phyloP scores from a whole-genome alignment of 2,888 invertebrate species.

The Leptura quadrifasciata region DNA sequence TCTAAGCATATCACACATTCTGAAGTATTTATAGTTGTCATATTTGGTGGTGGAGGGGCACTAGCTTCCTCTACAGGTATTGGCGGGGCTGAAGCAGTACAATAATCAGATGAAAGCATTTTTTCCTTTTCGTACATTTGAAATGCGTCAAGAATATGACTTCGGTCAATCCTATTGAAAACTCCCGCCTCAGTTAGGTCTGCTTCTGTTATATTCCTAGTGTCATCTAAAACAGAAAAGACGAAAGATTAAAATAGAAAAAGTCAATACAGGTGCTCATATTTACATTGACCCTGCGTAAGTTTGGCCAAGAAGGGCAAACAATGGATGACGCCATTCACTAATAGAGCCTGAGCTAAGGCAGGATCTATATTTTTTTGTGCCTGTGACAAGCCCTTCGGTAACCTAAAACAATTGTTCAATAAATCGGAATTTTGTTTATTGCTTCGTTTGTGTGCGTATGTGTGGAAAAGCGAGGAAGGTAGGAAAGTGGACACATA shows the following conservation, averaged over 20 bases:
- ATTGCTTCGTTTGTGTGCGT: no score
- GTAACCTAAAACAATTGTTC: constrained; percentile 70
- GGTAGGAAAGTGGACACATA: no score
- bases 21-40: constrained; percentile 69
- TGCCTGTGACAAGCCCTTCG: constrained; percentile 79
- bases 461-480: no score
- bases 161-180: constrained; percentile 76
- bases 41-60: constrained; percentile 70
- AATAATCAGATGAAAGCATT: constrained; percentile 4
- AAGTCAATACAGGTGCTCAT: neutral
- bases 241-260: neutral
- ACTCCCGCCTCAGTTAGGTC: constrained; percentile 79
- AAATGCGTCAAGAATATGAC: constrained; percentile 80
- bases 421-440: no score
- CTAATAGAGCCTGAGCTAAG: constrained; percentile 82
- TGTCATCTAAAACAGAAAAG: constrained; percentile 62
- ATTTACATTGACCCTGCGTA: constrained; percentile 75
- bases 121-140: constrained; percentile 75
- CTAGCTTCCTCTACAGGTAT: constrained; percentile 62
- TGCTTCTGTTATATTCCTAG: constrained; percentile 76
- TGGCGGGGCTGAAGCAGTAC: constrained; percentile 64
- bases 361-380: constrained; percentile 80
- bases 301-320: constrained; percentile 83
- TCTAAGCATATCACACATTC: constrained; percentile 93
- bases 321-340: constrained; percentile 85